Conservation (phyloP, 1,140 invertebrate species). For the Drosophila pruinosa region DNA sequence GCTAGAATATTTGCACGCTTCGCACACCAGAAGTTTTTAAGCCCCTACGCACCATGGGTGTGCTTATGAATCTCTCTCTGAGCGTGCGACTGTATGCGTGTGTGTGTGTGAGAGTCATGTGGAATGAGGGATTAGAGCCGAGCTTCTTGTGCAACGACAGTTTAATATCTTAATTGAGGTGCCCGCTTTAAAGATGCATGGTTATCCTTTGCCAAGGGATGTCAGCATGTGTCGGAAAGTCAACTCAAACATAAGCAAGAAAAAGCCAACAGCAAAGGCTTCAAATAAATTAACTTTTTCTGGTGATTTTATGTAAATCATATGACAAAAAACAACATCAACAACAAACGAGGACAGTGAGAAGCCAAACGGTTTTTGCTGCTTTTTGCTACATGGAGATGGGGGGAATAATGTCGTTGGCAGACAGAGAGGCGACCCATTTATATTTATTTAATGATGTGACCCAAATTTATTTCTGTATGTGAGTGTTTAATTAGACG, state of each 20-base stretch:
- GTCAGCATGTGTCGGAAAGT: slow-evolving; percentile 42
- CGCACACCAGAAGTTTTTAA: slow-evolving; percentile 32
- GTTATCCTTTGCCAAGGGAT: slow-evolving; percentile 23
- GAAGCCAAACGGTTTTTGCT: neutral
- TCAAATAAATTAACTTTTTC: slow-evolving; percentile 78
- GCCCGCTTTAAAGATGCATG: slow-evolving; percentile 67
- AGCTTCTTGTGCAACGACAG: slow-evolving; percentile 38
- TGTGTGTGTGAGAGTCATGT: slow-evolving; percentile 7
- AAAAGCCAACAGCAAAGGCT: slow-evolving; percentile 64
- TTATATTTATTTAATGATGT: slow-evolving; percentile 81
- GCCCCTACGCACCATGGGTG: slow-evolving; percentile 18
- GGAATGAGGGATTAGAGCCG: slow-evolving; percentile 2
- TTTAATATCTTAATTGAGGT: slow-evolving; percentile 78
- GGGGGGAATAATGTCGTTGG: slow-evolving; percentile 9
- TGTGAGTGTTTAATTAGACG: slow-evolving; percentile 80
- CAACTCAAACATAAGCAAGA: slow-evolving; percentile 42
- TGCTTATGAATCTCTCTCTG: neutral
- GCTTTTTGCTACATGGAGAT: neutral
- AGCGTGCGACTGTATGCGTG: neutral
- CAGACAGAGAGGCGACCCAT: slow-evolving; percentile 57
- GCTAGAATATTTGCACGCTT: slow-evolving; percentile 62
- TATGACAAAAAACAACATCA: slow-evolving; percentile 41
- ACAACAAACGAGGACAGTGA: slow-evolving; percentile 4
- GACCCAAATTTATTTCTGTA: slow-evolving; percentile 79
- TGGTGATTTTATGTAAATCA: slow-evolving; percentile 73